Percentiles rank a stretch among this genome's conserved stretches.
Conservation (phyloP, 2,888 invertebrate genomes). For the Drosophila tripunctata region DNA sequence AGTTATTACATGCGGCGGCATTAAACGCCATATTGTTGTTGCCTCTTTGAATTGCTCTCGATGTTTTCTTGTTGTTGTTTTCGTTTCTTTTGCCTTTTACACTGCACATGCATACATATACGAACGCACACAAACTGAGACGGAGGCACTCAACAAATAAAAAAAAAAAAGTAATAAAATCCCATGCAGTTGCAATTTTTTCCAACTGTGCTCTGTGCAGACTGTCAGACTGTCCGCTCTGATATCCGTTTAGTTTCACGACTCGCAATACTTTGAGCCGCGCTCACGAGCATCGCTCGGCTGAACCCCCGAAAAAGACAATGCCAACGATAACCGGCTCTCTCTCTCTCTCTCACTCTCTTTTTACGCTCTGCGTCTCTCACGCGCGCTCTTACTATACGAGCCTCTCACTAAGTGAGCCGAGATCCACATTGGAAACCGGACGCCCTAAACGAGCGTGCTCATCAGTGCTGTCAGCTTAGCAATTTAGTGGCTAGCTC, state of each 20-base stretch:
- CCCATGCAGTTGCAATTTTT: constrained; percentile 63
- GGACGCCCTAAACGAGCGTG: constrained; percentile 21
- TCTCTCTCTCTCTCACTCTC: not conserved
- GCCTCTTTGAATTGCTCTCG: constrained; percentile 40
- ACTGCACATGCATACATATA: constrained; percentile 38
- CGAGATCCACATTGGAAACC: constrained; percentile 48
- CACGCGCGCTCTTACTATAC: not conserved
- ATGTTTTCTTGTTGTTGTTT: constrained; percentile 33
- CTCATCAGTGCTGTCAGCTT: not conserved
- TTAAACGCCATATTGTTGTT: constrained; percentile 65
- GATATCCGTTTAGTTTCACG: constrained; percentile 80
- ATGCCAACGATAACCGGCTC: constrained; percentile 30
- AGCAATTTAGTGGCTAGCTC: too few species aligned
- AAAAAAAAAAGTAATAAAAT: constrained; percentile 50
- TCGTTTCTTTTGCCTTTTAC: constrained; percentile 46
- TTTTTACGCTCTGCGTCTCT: constrained; percentile 3
- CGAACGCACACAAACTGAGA: constrained; percentile 46
- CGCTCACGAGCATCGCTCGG: constrained; percentile 50
- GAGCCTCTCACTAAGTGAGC: constrained; percentile 30
- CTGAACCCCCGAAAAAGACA: constrained; percentile 56
- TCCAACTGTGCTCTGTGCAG: constrained; percentile 39
- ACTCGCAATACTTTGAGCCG: constrained; percentile 81
- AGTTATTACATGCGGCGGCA: constrained; percentile 59
- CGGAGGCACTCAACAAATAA: constrained; percentile 55
- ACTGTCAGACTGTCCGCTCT: constrained; percentile 63